These are phyloP conservation scores for Drosophila miranda DNA, from an alignment of 1,140 invertebrate genomes.

Conservation along the genomic window DNA sequence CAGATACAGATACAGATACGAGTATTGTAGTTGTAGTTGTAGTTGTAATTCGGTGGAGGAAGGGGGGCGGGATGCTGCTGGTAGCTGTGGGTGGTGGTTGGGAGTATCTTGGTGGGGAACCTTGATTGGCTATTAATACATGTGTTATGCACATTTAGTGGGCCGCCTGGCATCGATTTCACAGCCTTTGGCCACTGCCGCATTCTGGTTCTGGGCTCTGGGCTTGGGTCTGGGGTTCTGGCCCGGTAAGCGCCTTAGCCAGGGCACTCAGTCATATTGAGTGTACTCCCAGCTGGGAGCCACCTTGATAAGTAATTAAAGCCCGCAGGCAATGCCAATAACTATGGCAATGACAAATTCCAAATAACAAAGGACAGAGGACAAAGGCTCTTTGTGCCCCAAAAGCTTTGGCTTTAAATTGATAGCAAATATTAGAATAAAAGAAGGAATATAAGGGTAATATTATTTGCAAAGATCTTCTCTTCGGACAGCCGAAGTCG, in stretches of 20 bases:
- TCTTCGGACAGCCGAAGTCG: slow-evolving; percentile 19
- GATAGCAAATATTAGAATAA: slow-evolving; percentile 13
- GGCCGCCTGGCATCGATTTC: too few species aligned
- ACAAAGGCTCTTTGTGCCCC: slow-evolving; percentile 12
- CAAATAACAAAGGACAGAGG: slow-evolving; percentile 7
- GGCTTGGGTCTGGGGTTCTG: neutral
- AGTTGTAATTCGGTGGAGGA: slow-evolving; percentile 5
- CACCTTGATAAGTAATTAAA: slow-evolving; percentile 42
- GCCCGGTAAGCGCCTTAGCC: slow-evolving; percentile 35
- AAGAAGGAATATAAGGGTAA: neutral
- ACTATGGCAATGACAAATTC: slow-evolving; percentile 33
- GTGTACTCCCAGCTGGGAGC: neutral
- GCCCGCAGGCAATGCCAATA: slow-evolving; percentile 27
- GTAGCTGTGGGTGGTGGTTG: neutral
- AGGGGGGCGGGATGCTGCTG: too few species aligned
- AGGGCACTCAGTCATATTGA: slow-evolving; percentile 4
- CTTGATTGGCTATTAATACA: slow-evolving; percentile 26
- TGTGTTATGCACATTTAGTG: too few species aligned
- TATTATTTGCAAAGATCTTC: neutral
- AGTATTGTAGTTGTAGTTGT: slow-evolving; percentile 26
- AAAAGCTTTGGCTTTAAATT: slow-evolving; percentile 1
- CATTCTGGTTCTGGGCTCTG: neutral
- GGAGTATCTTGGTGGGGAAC: slow-evolving; percentile 8
- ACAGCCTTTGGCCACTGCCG: too few species aligned
- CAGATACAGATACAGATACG: slow-evolving; percentile 14